Percentiles rank a stretch among this genome's conserved stretches.
phyloP scores from a whole-genome alignment of 2,888 invertebrate species.

The Temnothorax ravouxi region DNA sequence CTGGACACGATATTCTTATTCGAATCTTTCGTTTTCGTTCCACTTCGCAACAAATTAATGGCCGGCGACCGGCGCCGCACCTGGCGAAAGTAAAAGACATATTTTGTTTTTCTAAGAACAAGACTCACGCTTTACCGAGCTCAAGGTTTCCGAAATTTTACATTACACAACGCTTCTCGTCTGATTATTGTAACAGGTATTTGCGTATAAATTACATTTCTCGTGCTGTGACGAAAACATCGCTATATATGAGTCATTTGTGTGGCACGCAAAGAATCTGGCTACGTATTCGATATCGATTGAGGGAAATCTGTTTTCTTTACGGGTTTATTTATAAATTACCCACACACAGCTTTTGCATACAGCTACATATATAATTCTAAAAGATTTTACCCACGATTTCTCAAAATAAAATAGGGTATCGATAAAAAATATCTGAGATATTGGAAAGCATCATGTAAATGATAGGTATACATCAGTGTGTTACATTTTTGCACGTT shows the following conservation, averaged over 20 bases:
- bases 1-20: constrained; percentile 38
- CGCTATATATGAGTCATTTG: not conserved
- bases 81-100: not conserved
- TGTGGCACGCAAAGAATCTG: not conserved
- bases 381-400: not conserved
- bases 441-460: not conserved
- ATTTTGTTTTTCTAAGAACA: not conserved
- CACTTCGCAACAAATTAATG: constrained; percentile 43
- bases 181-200: not conserved
- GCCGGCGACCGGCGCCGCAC: not conserved
- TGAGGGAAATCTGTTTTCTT: not conserved
- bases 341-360: not conserved
- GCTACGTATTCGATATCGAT: not conserved
- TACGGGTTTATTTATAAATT: constrained; percentile 11
- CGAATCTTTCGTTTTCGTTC: constrained; percentile 23
- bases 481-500: not conserved
- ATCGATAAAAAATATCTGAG: not conserved
- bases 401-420: not conserved
- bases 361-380: not conserved
- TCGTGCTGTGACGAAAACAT: not conserved
- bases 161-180: not conserved
- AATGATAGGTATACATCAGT: not conserved
- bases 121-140: not conserved
- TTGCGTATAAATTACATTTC: constrained; percentile 5
- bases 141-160: not conserved